phyloP scores from a whole-genome alignment of 2,113 vertebrate species.

The Bujurquina vittata region DNA sequence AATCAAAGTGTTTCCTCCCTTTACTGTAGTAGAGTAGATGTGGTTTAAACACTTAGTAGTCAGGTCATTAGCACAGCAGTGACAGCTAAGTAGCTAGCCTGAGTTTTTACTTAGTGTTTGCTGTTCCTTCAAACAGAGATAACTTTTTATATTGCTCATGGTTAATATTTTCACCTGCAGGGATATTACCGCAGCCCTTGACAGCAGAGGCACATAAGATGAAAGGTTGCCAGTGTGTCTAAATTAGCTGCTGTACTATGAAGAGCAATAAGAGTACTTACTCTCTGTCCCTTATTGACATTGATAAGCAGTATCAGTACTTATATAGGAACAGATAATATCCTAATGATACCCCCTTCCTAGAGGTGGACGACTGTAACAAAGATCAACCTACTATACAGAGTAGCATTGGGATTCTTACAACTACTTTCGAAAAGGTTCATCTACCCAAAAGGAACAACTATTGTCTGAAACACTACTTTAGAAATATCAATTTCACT shows the following conservation, averaged over 20 bases:
- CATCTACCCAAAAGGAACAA: not conserved
- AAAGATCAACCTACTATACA: not conserved
- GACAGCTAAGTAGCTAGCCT: not conserved
- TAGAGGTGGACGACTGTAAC: not conserved
- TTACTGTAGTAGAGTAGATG: not conserved
- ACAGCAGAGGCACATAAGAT: not conserved
- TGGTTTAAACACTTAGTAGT: not conserved
- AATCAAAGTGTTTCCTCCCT: not conserved
- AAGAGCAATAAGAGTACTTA: not conserved
- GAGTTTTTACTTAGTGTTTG: not conserved
- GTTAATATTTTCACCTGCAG: not conserved
- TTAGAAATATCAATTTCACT: constrained; percentile 4
- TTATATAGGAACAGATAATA: not conserved
- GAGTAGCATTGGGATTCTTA: not conserved
- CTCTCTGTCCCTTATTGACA: not conserved
- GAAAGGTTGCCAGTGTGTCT: not conserved
- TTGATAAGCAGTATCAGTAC: not conserved
- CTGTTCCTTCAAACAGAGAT: not conserved
- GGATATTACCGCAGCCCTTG: not conserved
- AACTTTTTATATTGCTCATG: not conserved
- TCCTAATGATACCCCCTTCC: not conserved
- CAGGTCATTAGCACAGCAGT: not conserved
- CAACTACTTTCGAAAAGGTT: not conserved
- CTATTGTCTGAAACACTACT: constrained; percentile 7
- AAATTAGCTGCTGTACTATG: not conserved